Base-by-base conservation (phyloP, 2,797 vertebrate species). In the Cossypha niveicapilla region DNA sequence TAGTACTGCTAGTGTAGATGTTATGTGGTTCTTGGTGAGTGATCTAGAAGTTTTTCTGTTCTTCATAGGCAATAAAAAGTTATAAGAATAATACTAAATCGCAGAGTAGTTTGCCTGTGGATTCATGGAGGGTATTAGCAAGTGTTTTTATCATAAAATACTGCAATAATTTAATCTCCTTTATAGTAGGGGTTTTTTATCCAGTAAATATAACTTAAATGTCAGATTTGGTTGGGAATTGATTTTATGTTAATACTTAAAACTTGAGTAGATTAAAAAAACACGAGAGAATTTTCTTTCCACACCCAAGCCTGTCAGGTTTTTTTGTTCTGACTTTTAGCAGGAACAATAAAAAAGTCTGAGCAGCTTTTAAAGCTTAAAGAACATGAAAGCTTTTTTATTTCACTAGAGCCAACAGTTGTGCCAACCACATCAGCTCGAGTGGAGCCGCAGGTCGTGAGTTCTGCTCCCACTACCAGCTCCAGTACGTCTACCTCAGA, bases 401-500 rank as follows among this genome's bases (percentile, higher is more conserved):
- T 92, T 80, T 88, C 3, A 0, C 41, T 94, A 99, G 99, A 99
- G 97, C 98, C 99, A 13, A 98, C 99, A 86, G 98, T 99, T 89
- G 98, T 99, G 98, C 98, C 99, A 98, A 98, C 98, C 94, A 99
- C 99, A 27, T 99, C 99, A 96, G 97, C 98, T 74, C 98, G 98
- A 95, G 97, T 97, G 97, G 98, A 98, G 89, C 97, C 98, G 17
- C 99, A 98, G 96, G 97, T 98, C 22, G 98, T 98, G 96, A 98
- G 98, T 96, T 98, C 98, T 88, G 98, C 98, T 96, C 98, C 98
- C 94, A 98, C 98, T 96, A 98, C 98, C 81, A 96, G 94, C 90
- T 95, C 97, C 80, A 98, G 98, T 97, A 98, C 98, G 56, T 98
- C 99, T 99, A 98, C 98, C 98, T 99, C 99, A 98, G 99, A 99